Conservation (phyloP, 2,113 vertebrate species). For the Acrocephalus kingi region DNA sequence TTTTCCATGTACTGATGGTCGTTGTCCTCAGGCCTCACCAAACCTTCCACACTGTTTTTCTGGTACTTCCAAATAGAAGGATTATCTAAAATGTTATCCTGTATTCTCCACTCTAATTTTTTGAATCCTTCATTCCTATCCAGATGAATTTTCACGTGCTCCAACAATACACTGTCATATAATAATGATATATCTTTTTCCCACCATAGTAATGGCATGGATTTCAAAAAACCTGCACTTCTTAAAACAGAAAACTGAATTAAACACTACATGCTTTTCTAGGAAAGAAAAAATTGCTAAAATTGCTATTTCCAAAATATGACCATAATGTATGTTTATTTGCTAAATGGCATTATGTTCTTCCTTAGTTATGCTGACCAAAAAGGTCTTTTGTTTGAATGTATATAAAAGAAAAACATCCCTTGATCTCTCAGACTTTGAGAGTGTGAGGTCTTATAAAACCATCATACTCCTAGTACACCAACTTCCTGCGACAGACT, state of each 20-base stretch:
- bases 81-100: neutral
- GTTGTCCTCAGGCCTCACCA: neutral
- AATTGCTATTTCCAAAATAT: neutral
- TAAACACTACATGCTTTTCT: neutral
- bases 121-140: neutral
- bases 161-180: neutral
- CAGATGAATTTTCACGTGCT: neutral
- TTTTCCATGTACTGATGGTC: neutral
- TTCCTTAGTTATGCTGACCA: neutral
- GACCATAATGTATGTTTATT: rapidly evolving
- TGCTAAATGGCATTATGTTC: neutral
- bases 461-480: neutral
- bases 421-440: neutral
- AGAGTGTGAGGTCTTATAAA: neutral
- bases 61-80: neutral
- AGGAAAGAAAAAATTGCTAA: neutral
- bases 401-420: neutral
- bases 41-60: neutral
- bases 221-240: neutral
- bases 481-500: neutral
- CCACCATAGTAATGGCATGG: neutral
- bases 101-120: neutral
- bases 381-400: neutral
- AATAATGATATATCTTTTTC: neutral
- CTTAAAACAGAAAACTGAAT: neutral